Evolutionary conservation across 1,140 invertebrate species (phyloP), one percentile per base, ranked within the genome.

Genomic region (Anastatus disparis): DNA sequence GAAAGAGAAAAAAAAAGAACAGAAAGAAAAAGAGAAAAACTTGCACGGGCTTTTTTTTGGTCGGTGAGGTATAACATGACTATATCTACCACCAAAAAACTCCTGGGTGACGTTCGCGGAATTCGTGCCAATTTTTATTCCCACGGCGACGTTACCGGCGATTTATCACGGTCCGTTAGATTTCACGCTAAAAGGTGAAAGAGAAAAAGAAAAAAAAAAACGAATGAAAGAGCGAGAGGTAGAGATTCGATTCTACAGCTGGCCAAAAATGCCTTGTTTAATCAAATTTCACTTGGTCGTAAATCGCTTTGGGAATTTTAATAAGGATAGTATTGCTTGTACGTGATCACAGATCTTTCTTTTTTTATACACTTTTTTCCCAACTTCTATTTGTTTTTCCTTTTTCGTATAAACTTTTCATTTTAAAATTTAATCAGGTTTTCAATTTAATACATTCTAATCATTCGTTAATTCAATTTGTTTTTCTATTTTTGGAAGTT

Each of bases 131-230:
- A 46, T 61, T 61, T 61, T 61, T 58, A 38, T 38, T n/a, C 20
- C 26, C 26, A 29, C 42, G 15, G 3, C 48, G 26, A 20, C 3
- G 26, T 26, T n/a, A 3, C 13, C 7, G 10, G 40, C 58, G 58
- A 61, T 61, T 61, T 44, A 61, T 61, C 40, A 61, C 58, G 40
- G 40, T 40, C 13, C 59, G 56, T 44, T 46, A 50, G 59, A 38
- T 35, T 64, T 50, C 46, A n/a, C 44, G 15, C n/a, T 40, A 53
- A 20, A 63, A 27, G 12, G 29, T 20, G 38, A 73, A 24, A 53
- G 56, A 59, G 26, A 52, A 29, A 35, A 26, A 26, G 17, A 56
- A 12, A 72, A 9, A 46, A 67, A 63, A n/a, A n/a, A n/a, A n/a
- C n/a, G n/a, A n/a, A n/a, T n/a, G 15, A 52, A 24, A 29, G 40